Base-by-base conservation (phyloP, 2,888 invertebrate species). In the Hecatera dysodea region DNA sequence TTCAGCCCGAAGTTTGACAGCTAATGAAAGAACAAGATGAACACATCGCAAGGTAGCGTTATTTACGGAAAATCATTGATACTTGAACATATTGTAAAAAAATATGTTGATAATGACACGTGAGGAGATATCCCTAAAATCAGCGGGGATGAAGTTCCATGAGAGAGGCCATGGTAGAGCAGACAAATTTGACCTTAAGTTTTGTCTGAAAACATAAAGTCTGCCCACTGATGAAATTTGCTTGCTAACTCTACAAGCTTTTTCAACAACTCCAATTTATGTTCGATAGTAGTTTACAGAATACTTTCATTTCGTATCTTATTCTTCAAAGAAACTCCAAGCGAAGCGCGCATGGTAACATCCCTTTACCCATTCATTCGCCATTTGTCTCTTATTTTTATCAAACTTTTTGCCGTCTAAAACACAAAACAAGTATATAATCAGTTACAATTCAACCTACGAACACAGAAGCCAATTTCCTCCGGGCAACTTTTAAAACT, bases 401-500 rank as follows among this genome's bases (percentile, higher is more conserved):
- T 36, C 19, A 57, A 66, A 52, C 50, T 44, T 66, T 56, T 22
- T 66, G 42, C 12, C 48, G n/a, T 61, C 22, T 56, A 24, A 55
- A 75, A 61, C n/a, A 76, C 24, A 44, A 68, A 33, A 68, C 76
- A 73, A 61, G 69, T 67, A 46, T 29, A 76, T 75, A 77, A 75
- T 78, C 78, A 72, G 72, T 48, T 53, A 73, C 67, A 73, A 67
- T 55, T 46, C 48, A 72, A 78, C 67, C 53, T 55, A 44, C 6
- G 33, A 77, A 72, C 60, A 76, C 46, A 67, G 74, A 39, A 79
- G 73, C 61, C 80, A 78, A 78, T 79, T 78, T 74, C 52, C 80
- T 67, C 55, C 55, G 8, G 17, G 48, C n/a, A 73, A 77, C 74
- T 77, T 76, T 67, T 56, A 64, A 48, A 79, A 73, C 56, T 57